Evolutionary conservation across 2,797 vertebrate genomes (phyloP).

Genomic region (Acipenser ruthenus): DNA sequence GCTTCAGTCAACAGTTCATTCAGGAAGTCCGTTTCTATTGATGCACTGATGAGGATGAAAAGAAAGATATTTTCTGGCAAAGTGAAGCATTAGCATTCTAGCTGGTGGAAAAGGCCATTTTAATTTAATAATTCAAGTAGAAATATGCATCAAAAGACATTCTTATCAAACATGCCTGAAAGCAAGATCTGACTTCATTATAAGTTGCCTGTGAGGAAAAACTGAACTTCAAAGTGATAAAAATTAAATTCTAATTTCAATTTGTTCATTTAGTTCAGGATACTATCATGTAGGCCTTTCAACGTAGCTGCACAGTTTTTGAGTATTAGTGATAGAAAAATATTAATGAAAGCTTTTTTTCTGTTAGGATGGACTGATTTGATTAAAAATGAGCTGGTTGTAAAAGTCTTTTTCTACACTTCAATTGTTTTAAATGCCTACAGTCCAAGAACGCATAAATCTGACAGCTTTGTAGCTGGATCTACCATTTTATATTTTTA

Average conservation of each 20-base stretch:
- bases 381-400: not conserved
- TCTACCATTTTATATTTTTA: no score
- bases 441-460: no score
- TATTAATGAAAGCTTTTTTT: conserved; percentile 19
- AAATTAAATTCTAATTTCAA: conserved; percentile 57
- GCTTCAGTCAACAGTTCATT: conserved; percentile 45
- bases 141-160: conserved; percentile 58
- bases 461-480: no score
- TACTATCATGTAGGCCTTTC: conserved; percentile 23
- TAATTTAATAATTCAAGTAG: conserved; percentile 61
- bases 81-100: conserved; percentile 60
- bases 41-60: not conserved
- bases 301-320: conserved; percentile 1
- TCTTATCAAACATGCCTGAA: conserved; percentile 61
- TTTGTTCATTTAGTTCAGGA: conserved; percentile 46
- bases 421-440: no score
- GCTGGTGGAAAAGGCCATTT: conserved; percentile 56
- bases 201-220: conserved; percentile 46
- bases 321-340: conserved; percentile 3
- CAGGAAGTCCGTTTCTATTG: conserved; percentile 40
- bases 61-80: conserved; percentile 43
- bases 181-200: conserved; percentile 66
- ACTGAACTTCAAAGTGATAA: conserved; percentile 57
- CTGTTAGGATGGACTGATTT: not conserved
- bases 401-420: not conserved